Percentiles rank a stretch among this genome's conserved stretches.
Evolutionary conservation across 92 coral and sea anemone genomes (phyloP).

Genomic region (Umimayanthus chanpuru): DNA sequence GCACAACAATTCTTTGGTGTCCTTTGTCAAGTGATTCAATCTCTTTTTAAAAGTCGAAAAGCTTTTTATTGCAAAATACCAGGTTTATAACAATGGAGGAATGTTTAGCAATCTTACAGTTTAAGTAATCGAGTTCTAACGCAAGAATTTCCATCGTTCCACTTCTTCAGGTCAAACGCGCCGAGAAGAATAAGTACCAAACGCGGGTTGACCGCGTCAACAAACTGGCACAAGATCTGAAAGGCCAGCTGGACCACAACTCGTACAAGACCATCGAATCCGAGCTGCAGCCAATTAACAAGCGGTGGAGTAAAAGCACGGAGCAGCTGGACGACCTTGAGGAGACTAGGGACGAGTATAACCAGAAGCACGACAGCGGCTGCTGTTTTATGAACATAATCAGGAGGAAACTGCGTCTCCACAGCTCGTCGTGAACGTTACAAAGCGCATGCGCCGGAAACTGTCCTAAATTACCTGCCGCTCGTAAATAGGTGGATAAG

Average conservation of each 20-base stretch:
- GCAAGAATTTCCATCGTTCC: not conserved
- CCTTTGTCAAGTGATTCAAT: too few relatives aligned
- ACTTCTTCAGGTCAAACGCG: slow-evolving; percentile 9
- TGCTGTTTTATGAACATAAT: slow-evolving; percentile 21
- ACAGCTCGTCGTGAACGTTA: slow-evolving; percentile 16
- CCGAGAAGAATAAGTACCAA: slow-evolving; percentile 7
- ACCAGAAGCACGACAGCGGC: not conserved
- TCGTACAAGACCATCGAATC: slow-evolving; percentile 28
- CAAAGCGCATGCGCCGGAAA: not conserved
- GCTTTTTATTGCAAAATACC: too few relatives aligned
- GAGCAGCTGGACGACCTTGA: slow-evolving; percentile 32
- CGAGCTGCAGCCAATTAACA: slow-evolving; percentile 32
- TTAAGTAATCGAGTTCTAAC: not conserved
- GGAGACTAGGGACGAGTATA: slow-evolving; percentile 5
- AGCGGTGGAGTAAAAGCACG: slow-evolving; percentile 37
- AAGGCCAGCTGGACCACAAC: slow-evolving; percentile 17
- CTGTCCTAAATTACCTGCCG: not conserved
- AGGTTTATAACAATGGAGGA: not conserved
- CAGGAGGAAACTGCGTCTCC: slow-evolving; percentile 26
- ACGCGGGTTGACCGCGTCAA: slow-evolving; percentile 26
- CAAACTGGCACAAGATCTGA: slow-evolving; percentile 35
- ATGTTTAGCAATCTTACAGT: not conserved
- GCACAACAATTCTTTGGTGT: not conserved
- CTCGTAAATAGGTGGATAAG: not conserved
- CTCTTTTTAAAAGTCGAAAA: not conserved